phyloP scores from a whole-genome alignment of 2,888 invertebrate species.

The Mechanitis messenoides region DNA sequence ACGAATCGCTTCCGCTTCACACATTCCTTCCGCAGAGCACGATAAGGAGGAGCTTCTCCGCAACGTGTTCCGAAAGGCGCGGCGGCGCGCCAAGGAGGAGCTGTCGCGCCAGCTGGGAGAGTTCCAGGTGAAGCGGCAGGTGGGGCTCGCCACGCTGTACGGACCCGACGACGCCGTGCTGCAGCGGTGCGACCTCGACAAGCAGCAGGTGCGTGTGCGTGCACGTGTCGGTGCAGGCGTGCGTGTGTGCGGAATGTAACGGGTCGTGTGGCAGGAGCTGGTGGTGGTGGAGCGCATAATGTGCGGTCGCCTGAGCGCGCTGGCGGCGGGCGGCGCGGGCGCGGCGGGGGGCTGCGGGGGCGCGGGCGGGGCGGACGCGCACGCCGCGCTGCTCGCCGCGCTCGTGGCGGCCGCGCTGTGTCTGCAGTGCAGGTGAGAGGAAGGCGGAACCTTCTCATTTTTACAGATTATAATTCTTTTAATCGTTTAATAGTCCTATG shows the following conservation, averaged over 20 bases:
- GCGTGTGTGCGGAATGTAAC: neutral
- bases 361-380: constrained; percentile 35
- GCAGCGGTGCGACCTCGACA: constrained; percentile 87
- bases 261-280: constrained; percentile 46
- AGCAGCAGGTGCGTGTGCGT: constrained; percentile 77
- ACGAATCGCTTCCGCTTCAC: neutral
- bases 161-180: constrained; percentile 89
- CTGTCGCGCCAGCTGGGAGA: constrained; percentile 87
- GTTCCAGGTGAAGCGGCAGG: constrained; percentile 91
- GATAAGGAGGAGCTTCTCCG: constrained; percentile 94
- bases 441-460: no score
- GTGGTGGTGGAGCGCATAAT: constrained; percentile 63
- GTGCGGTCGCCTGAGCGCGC: constrained; percentile 42
- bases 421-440: constrained; percentile 52
- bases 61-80: constrained; percentile 92
- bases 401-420: constrained; percentile 54
- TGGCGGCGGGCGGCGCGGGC: constrained; percentile 28
- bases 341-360: constrained; percentile 29
- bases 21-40: constrained; percentile 71
- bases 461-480: no score
- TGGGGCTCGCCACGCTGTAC: constrained; percentile 92
- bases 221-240: neutral
- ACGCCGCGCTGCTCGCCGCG: constrained; percentile 49
- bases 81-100: constrained; percentile 89
- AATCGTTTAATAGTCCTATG: no score